Conservation (phyloP, 2,888 invertebrate species). For the Monochamus alternatus region DNA sequence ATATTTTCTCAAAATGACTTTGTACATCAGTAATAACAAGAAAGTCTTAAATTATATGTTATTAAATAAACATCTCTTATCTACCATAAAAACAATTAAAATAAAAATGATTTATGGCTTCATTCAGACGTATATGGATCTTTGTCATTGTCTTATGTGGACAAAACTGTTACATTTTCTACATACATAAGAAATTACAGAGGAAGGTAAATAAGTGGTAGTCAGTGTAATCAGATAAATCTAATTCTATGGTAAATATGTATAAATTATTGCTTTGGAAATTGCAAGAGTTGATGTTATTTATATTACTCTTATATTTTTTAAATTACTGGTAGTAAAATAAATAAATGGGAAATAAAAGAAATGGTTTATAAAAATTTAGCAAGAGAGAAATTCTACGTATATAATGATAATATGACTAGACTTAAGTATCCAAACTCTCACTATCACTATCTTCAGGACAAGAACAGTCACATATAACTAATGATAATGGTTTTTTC, state of each 20-base stretch:
- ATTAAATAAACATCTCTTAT: neutral
- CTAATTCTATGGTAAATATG: neutral
- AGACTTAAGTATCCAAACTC: no score
- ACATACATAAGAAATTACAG: neutral
- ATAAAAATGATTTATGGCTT: neutral
- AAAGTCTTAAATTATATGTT: neutral
- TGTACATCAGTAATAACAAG: neutral
- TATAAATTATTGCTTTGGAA: neutral
- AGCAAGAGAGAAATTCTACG: no score
- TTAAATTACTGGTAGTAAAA: no score
- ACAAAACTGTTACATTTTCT: neutral
- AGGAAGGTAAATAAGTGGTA: neutral
- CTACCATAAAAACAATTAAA: neutral
- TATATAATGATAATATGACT: no score
- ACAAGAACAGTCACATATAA: no score
- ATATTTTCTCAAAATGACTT: no score
- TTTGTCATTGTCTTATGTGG: neutral
- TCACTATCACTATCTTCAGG: no score
- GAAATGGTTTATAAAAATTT: no score
- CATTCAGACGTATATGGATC: neutral
- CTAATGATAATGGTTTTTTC: no score
- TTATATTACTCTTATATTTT: no score
- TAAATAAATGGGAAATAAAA: no score
- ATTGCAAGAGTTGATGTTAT: neutral
- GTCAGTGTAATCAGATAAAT: conserved; percentile 12